These are phyloP conservation scores for Coregonus ussuriensis DNA, from an alignment of 2,797 vertebrate species.

Conservation along the genomic window DNA sequence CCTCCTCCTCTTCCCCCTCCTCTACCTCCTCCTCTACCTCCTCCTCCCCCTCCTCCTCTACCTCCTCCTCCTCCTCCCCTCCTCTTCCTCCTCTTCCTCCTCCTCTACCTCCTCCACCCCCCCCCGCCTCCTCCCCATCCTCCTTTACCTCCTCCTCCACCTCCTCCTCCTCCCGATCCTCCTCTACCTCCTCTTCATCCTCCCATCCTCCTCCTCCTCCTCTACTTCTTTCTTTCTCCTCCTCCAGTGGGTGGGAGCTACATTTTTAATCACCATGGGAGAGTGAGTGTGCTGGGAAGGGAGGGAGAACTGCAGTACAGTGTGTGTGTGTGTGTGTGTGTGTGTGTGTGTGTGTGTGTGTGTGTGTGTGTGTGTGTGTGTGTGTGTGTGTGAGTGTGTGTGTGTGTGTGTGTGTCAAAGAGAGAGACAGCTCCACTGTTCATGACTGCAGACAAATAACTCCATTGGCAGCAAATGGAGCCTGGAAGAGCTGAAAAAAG, in stretches of 20 bases:
- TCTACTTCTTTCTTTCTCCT: conserved; percentile 11
- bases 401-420: neutral
- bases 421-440: neutral
- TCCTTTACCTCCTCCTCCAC: neutral
- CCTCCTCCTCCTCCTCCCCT: too few relatives aligned
- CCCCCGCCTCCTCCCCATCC: too few relatives aligned
- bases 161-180: conserved; percentile 2
- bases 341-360: neutral
- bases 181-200: too few relatives aligned
- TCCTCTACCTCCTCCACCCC: too few relatives aligned
- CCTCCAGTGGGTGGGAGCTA: conserved; percentile 38
- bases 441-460: conserved; percentile 2
- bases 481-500: neutral
- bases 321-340: too few relatives aligned
- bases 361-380: neutral
- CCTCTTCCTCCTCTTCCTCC: too few relatives aligned
- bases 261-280: conserved; percentile 60
- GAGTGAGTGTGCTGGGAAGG: conserved; percentile 18
- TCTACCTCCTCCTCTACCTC: too few relatives aligned
- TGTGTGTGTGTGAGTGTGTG: neutral
- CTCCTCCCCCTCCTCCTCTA: too few relatives aligned
- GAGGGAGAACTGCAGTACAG: neutral
- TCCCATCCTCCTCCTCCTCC: neutral
- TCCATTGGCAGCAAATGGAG: neutral
- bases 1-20: too few relatives aligned